phyloP scores from a whole-genome alignment of 2,113 vertebrate genomes.

The Grantiella picta region DNA sequence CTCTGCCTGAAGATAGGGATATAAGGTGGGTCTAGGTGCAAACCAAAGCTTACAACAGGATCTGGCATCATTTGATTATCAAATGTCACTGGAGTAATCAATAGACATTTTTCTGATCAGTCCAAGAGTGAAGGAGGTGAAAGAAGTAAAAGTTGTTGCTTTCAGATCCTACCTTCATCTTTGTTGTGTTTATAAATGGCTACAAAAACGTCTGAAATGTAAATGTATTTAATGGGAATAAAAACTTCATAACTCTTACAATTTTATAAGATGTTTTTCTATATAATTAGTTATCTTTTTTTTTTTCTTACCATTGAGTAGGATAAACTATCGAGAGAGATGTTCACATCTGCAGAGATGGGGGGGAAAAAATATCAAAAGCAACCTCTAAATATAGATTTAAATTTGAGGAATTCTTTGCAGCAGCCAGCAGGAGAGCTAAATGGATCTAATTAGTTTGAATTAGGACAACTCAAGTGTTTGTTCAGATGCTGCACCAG shows the following conservation, averaged over 20 bases:
- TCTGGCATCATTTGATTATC: neutral
- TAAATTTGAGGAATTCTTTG: neutral
- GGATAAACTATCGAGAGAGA: neutral
- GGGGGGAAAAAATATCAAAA: neutral
- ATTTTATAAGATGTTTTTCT: neutral
- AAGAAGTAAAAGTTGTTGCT: neutral
- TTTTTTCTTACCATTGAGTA: neutral
- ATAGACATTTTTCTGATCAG: neutral
- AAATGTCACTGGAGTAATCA: neutral
- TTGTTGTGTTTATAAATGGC: neutral
- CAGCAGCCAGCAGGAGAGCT: neutral
- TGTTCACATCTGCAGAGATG: neutral
- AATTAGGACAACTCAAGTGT: neutral
- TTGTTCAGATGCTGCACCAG: neutral
- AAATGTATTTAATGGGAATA: neutral
- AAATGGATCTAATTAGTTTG: neutral
- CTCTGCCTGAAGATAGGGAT: neutral
- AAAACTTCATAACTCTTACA: rapidly evolving
- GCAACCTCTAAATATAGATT: neutral
- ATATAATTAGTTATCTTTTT: neutral
- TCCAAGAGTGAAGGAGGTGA: neutral
- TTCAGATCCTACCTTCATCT: neutral
- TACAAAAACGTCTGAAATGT: neutral
- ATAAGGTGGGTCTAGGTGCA: neutral
- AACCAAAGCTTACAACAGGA: neutral